These are phyloP conservation scores for Hoplodrina ambigua DNA, from an alignment of 2,888 invertebrate genomes.

Conservation along the genomic window DNA sequence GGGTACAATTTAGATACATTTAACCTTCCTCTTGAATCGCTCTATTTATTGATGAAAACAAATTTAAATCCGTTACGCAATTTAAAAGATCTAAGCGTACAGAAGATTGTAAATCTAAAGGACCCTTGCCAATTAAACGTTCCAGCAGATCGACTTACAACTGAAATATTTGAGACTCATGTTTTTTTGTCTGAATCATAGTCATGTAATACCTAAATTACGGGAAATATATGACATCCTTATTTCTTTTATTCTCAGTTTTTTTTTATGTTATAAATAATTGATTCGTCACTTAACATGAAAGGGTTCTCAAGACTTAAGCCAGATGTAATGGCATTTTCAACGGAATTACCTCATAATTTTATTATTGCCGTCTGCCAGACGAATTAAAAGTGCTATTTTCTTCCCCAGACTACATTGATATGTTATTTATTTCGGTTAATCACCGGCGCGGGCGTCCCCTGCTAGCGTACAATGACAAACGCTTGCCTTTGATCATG, in stretches of 20 bases:
- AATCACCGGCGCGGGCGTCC: conserved; percentile 48
- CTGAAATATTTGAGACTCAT: background rate
- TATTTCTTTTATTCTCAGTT: background rate
- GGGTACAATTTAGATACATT: too few species aligned
- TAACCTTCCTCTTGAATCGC: too few species aligned
- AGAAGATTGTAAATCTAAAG: background rate
- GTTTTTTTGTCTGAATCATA: background rate
- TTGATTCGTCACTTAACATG: conserved; percentile 14
- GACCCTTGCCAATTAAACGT: background rate
- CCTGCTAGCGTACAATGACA: conserved; percentile 39
- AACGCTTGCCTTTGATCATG: conserved; percentile 57
- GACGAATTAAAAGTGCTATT: conserved; percentile 41
- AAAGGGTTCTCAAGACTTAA: conserved; percentile 25
- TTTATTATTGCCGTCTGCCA: conserved; percentile 20
- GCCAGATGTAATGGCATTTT: conserved; percentile 17
- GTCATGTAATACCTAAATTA: background rate
- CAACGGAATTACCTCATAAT: conserved; percentile 29
- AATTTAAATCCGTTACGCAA: too few species aligned
- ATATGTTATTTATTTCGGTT: conserved; percentile 54
- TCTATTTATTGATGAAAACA: too few species aligned
- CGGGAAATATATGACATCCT: background rate
- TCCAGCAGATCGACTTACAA: background rate
- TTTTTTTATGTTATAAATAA: conserved; percentile 24
- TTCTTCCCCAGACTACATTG: conserved; percentile 42
- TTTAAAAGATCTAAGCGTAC: background rate